A percentile compares a stretch with the other conserved stretches of the same genome.
Evolutionary conservation across 2,888 invertebrate species (phyloP).

Genomic region (Kryphioiulus occultus): DNA sequence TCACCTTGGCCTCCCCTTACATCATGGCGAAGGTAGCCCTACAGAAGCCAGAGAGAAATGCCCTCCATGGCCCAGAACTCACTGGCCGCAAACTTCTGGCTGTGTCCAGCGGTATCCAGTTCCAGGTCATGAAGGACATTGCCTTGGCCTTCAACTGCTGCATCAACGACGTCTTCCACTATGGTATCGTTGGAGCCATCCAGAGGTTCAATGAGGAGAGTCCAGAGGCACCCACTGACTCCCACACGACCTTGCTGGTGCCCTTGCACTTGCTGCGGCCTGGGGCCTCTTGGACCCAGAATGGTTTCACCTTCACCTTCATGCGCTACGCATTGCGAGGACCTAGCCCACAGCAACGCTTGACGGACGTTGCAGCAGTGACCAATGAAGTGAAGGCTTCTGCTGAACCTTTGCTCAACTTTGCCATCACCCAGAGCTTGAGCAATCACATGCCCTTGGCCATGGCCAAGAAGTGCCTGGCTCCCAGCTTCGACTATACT

Average conservation of each 20-base stretch:
- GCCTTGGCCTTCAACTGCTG: neutral
- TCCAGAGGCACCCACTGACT: neutral
- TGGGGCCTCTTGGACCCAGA: neutral
- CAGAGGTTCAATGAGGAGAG: neutral
- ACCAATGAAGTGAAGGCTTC: neutral
- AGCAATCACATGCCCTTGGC: neutral
- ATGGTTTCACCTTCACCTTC: neutral
- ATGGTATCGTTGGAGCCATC: neutral
- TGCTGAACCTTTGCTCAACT: neutral
- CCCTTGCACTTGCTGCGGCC: neutral
- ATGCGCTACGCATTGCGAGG: neutral
- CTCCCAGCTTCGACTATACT: neutral
- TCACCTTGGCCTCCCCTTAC: neutral
- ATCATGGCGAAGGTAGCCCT: neutral
- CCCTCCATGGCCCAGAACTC: neutral
- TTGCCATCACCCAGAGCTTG: neutral
- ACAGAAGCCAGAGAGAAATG: neutral
- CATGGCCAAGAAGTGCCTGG: neutral
- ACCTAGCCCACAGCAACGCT: neutral
- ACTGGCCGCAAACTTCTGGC: neutral
- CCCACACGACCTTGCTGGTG: neutral
- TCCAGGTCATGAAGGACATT: constrained; percentile 7
- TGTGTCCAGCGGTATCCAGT: neutral
- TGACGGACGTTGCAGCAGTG: neutral
- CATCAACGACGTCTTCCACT: neutral